Conservation (phyloP, 1,140 invertebrate genomes). For the Coelopa frigida region DNA sequence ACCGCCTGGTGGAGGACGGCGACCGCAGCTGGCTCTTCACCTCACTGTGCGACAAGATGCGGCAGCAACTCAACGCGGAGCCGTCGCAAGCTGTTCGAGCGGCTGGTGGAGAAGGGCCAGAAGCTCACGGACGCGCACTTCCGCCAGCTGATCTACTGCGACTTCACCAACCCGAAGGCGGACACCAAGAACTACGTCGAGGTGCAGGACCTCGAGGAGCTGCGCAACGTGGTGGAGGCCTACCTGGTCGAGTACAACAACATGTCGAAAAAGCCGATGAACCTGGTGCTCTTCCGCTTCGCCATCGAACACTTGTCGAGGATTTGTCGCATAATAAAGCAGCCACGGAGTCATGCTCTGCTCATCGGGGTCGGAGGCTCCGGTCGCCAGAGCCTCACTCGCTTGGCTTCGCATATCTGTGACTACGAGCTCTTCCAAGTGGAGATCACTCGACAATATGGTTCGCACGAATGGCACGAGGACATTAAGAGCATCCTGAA, state of each 20-base stretch:
- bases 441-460: conserved; percentile 84
- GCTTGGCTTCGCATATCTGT: conserved; percentile 85
- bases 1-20: conserved; percentile 75
- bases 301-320: conserved; percentile 91
- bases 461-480: conserved; percentile 79
- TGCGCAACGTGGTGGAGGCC: conserved; percentile 79
- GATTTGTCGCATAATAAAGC: conserved; percentile 85
- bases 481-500: conserved; percentile 77
- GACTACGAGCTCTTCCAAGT: conserved; percentile 90
- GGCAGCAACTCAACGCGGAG: conserved; percentile 43
- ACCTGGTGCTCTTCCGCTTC: conserved; percentile 89
- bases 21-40: conserved; percentile 79
- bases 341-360: conserved; percentile 78
- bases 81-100: conserved; percentile 30
- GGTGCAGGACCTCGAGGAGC: conserved; percentile 72
- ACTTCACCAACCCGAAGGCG: conserved; percentile 90
- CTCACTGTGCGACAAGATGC: conserved; percentile 54
- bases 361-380: conserved; percentile 87
- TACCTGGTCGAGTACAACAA: conserved; percentile 91
- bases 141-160: conserved; percentile 85
- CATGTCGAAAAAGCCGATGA: conserved; percentile 97
- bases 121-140: conserved; percentile 53
- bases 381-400: conserved; percentile 82
- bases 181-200: conserved; percentile 84
- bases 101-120: conserved; percentile 42